Evolutionary conservation across 2,113 vertebrate species (phyloP).

Genomic region (zebrafish (Danio rerio)): DNA sequence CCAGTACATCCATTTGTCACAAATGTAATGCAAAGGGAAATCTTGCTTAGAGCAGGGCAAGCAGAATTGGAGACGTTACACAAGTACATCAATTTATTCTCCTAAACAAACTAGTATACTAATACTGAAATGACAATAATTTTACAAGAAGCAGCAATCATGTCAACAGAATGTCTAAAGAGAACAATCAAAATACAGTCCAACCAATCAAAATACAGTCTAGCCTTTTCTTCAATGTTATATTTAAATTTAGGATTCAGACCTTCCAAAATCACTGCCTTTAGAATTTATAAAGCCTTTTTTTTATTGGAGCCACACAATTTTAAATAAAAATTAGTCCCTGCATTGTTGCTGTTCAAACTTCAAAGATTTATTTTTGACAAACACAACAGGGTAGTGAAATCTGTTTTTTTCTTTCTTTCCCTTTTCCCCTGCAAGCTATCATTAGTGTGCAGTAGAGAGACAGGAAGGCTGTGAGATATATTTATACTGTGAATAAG

Average conservation of each 20-base stretch:
- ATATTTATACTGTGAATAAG: neutral
- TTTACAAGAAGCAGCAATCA: no score
- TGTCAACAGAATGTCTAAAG: no score
- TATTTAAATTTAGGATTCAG: neutral
- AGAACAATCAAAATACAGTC: no score
- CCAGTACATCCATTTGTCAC: no score
- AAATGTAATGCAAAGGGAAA: no score
- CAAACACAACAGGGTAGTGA: neutral
- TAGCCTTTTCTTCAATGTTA: no score
- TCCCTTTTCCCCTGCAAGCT: neutral
- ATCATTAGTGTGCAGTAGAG: constrained; percentile 2
- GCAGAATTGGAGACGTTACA: no score
- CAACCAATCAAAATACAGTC: neutral
- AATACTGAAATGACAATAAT: no score
- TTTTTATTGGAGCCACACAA: neutral
- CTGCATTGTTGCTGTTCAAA: neutral
- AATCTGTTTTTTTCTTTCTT: neutral
- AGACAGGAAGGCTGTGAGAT: neutral
- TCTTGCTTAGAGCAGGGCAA: no score
- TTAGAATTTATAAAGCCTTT: neutral
- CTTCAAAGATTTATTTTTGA: constrained; percentile 5
- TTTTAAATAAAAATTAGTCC: neutral
- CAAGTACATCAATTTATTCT: no score
- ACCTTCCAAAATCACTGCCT: neutral
- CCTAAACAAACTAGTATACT: no score